These are phyloP conservation scores for Autographa gamma DNA, from an alignment of 2,888 invertebrate species.

Conservation along the genomic window DNA sequence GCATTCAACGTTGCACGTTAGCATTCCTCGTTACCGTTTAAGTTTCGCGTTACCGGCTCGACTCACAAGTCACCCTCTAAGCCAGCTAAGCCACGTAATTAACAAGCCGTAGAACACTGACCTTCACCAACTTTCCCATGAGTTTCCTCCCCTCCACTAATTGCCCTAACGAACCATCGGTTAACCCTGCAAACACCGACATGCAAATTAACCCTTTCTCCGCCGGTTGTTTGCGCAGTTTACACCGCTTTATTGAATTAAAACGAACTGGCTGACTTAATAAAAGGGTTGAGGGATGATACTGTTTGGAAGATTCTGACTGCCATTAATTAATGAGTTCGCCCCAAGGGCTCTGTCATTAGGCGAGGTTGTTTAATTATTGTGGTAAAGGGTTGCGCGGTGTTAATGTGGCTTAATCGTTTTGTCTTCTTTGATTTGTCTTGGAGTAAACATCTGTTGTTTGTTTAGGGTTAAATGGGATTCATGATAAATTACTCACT, in stretches of 20 bases:
- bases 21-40: neutral
- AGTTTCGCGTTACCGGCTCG: neutral
- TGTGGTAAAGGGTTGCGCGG: slow-evolving; percentile 70
- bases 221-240: slow-evolving; percentile 82
- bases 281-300: slow-evolving; percentile 84
- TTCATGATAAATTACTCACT: slow-evolving; percentile 24
- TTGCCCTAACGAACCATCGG: slow-evolving; percentile 87
- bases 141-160: slow-evolving; percentile 81
- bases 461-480: slow-evolving; percentile 29
- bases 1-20: neutral
- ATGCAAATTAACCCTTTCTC: slow-evolving; percentile 89
- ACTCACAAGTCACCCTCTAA: slow-evolving; percentile 22
- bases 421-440: slow-evolving; percentile 52
- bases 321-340: slow-evolving; percentile 83
- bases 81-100: slow-evolving; percentile 32
- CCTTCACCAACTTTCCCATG: slow-evolving; percentile 86
- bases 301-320: slow-evolving; percentile 78
- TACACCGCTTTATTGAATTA: slow-evolving; percentile 87
- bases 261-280: slow-evolving; percentile 70
- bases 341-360: slow-evolving; percentile 80
- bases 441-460: slow-evolving; percentile 39
- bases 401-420: slow-evolving; percentile 69
- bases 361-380: slow-evolving; percentile 79
- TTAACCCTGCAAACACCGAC: slow-evolving; percentile 85
- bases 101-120: slow-evolving; percentile 69